phyloP scores from a whole-genome alignment of 2,888 invertebrate genomes.

The Cataglyphis albicans region DNA sequence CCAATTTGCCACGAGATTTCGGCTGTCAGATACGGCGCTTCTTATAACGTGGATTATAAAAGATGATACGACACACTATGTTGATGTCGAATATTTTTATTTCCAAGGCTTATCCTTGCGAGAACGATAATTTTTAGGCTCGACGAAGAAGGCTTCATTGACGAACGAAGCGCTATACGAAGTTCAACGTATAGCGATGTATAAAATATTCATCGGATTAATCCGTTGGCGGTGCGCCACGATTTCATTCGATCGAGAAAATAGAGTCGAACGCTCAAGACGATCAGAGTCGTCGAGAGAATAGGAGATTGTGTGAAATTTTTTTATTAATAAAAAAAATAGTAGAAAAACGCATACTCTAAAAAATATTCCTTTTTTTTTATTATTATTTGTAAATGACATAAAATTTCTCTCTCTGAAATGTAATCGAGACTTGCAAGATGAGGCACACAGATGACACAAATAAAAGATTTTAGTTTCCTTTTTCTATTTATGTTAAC shows the following conservation, averaged over 20 bases:
- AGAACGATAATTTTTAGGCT: conserved; percentile 11
- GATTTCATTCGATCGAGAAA: conserved; percentile 8
- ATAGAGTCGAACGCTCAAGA: background rate
- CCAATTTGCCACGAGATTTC: conserved; percentile 66
- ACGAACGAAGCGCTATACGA: background rate
- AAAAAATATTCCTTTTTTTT: background rate
- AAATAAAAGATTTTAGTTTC: background rate
- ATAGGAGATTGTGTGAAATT: background rate
- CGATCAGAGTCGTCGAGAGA: background rate
- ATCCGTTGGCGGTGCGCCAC: background rate
- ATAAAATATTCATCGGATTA: conserved; percentile 37
- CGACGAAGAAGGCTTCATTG: background rate
- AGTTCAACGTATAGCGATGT: background rate
- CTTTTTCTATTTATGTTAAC: background rate
- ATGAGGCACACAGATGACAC: background rate
- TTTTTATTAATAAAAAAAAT: conserved; percentile 19
- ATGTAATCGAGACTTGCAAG: background rate
- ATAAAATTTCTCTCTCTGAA: background rate
- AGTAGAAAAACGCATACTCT: background rate
- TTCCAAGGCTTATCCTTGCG: background rate
- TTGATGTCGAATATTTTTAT: conserved; percentile 37
- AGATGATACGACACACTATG: conserved; percentile 48
- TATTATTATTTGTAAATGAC: background rate
- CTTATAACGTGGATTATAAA: conserved; percentile 43
- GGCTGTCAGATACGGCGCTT: conserved; percentile 57